Conservation (phyloP, 1,140 invertebrate species). For the Rhynchophorus ferrugineus region DNA sequence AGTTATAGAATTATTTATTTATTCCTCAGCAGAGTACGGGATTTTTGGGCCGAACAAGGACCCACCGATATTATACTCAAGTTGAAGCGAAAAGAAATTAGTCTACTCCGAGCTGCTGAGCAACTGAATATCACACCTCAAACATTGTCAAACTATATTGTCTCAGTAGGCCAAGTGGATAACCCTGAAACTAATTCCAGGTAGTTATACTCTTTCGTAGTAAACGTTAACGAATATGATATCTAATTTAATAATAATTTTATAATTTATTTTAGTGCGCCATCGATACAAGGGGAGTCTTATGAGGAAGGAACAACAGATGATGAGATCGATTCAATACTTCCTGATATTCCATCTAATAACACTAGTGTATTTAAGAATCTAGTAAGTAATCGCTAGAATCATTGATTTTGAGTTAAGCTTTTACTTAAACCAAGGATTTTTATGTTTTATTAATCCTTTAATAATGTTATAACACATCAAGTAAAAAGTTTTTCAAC, state of each 20-base stretch:
- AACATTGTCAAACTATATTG: constrained; percentile 61
- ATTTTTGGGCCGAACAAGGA: constrained; percentile 68
- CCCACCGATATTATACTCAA: constrained; percentile 62
- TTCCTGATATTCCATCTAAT: constrained; percentile 32
- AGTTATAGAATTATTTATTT: too few relatives aligned
- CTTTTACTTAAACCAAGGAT: too few relatives aligned
- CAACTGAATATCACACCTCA: constrained; percentile 65
- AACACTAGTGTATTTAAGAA: constrained; percentile 28
- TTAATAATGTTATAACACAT: too few relatives aligned
- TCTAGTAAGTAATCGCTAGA: constrained; percentile 16
- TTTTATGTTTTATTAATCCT: too few relatives aligned
- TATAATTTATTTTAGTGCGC: constrained; percentile 10
- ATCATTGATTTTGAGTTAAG: not conserved
- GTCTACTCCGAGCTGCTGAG: constrained; percentile 61
- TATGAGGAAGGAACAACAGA: constrained; percentile 40
- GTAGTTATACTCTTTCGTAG: not conserved
- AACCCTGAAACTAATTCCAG: constrained; percentile 42
- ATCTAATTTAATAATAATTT: not conserved
- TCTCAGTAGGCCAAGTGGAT: constrained; percentile 50
- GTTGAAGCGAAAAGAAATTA: constrained; percentile 62
- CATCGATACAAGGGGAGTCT: constrained; percentile 23
- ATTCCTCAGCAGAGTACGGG: constrained; percentile 50
- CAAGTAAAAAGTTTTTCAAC: too few relatives aligned
- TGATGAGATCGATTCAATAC: constrained; percentile 39
- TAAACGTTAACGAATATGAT: not conserved